Conservation (phyloP, 1,140 invertebrate species). For the Dermatophagoides farinae region DNA sequence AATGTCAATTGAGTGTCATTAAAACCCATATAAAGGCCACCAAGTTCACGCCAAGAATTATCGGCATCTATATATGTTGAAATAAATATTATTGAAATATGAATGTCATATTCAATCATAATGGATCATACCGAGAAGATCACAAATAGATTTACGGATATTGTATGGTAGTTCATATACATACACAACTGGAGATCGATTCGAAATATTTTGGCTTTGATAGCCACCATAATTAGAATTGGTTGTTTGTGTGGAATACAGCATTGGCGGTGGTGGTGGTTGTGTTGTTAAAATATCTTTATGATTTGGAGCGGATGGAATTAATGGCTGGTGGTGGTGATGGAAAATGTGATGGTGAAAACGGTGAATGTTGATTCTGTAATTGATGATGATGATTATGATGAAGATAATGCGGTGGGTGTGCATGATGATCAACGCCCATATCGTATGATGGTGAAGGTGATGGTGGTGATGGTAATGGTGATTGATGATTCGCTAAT, state of each 20-base stretch:
- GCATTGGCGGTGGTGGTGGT: neutral
- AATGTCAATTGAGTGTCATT: conserved; percentile 29
- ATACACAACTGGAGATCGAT: conserved; percentile 25
- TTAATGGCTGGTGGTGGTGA: neutral
- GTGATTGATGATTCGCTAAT: neutral
- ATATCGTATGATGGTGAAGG: neutral
- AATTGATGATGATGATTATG: no score
- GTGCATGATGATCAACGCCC: neutral
- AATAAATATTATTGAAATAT: no score
- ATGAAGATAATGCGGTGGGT: no score
- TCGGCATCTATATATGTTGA: conserved; percentile 34
- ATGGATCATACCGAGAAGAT: conserved; percentile 37
- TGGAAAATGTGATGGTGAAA: neutral
- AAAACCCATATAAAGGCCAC: conserved; percentile 32
- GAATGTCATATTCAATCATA: no score
- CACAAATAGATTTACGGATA: conserved; percentile 43
- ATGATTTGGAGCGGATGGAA: neutral
- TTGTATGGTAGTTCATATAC: conserved; percentile 49
- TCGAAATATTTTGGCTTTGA: no score
- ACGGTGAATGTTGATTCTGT: no score
- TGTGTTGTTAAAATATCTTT: neutral
- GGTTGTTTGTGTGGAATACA: neutral
- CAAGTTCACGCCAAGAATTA: conserved; percentile 53
- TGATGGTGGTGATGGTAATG: neutral
- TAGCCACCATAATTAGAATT: no score